Evolutionary conservation across 2,888 invertebrate genomes (phyloP), one percentile per base, ranked within the genome.

Genomic region (Drosophila crucigera): DNA sequence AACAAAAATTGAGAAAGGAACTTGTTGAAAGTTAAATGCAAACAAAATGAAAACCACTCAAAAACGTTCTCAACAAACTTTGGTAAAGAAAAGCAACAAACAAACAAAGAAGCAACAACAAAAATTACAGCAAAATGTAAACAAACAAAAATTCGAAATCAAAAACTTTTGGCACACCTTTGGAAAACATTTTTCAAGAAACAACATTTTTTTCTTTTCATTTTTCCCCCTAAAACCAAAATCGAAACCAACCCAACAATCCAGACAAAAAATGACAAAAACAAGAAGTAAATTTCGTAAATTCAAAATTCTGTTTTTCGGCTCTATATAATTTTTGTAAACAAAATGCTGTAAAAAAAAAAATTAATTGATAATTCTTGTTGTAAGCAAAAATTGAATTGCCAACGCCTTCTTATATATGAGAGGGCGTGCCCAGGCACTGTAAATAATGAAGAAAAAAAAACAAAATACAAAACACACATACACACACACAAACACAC

Each of bases 31-130:
- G 47, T 73, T 68, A 68, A 73, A 63, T 68, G 58, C 41, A 64
- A 56, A 35, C 52, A 61, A 68, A 54, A 68, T 50, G 25, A 55
- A 85, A 89, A 91, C 93, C 93, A 92, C 91, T 93, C 93, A 93
- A 93, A 93, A 93, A 93, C 93, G 93, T 93, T 93, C 93, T 84
- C 76, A 77, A 82, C 63, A 86, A 91, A 91, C 90, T 91, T 89
- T 62, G 82, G 14, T 4, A 35, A 68, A 69, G 31, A 71, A 61
- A 58, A 71, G 68, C 72, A 80, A 43, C 55, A 71, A 60, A 50
- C 59, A 61, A 75, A 62, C 55, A 73, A 68, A 60, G n/a, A 61
- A 74, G 75, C 66, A 76, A 67, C 68, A 74, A 49, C 71, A 84
- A 79, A 37, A 68, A 66, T 66, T 68, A 82, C 85, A 86, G 73